phyloP scores from a whole-genome alignment of 2,888 invertebrate genomes.

The Drosophila nr. perissopoda region DNA sequence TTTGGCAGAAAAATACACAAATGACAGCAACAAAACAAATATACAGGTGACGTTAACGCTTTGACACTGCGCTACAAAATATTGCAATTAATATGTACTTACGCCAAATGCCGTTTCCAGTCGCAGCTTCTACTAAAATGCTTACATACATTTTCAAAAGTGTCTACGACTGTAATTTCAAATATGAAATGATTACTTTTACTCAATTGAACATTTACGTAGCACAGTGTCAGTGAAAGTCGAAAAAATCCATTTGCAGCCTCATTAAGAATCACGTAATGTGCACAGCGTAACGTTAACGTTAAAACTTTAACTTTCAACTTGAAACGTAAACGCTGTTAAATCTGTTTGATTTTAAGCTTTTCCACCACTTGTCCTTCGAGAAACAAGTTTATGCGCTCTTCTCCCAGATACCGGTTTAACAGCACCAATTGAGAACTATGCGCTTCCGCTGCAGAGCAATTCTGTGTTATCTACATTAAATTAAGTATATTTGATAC shows the following conservation, averaged over 20 bases:
- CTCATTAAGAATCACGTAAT: constrained; percentile 44
- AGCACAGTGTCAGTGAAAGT: constrained; percentile 19
- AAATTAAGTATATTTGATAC: constrained; percentile 8
- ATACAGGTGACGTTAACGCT: constrained; percentile 40
- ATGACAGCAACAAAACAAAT: constrained; percentile 59
- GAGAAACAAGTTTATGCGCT: constrained; percentile 63
- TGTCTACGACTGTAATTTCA: constrained; percentile 20
- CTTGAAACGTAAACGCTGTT: constrained; percentile 15
- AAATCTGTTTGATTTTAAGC: constrained; percentile 26
- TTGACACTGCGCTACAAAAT: constrained; percentile 44
- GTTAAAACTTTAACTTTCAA: constrained; percentile 3
- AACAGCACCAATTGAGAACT: constrained; percentile 7
- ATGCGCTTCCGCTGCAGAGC: constrained; percentile 18
- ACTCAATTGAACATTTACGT: constrained; percentile 5
- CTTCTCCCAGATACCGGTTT: constrained; percentile 59
- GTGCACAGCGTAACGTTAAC: constrained; percentile 8
- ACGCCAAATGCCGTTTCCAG: constrained; percentile 3
- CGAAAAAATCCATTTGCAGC: constrained; percentile 18
- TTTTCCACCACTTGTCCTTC: constrained; percentile 59
- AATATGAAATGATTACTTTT: background rate
- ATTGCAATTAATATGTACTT: constrained; percentile 1
- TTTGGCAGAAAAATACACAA: constrained; percentile 39
- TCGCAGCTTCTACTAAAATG: background rate
- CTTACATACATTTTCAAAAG: background rate
- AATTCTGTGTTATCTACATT: constrained; percentile 37